phyloP scores from a whole-genome alignment of 2,797 vertebrate genomes.

The Poeciliopsis gracilis region DNA sequence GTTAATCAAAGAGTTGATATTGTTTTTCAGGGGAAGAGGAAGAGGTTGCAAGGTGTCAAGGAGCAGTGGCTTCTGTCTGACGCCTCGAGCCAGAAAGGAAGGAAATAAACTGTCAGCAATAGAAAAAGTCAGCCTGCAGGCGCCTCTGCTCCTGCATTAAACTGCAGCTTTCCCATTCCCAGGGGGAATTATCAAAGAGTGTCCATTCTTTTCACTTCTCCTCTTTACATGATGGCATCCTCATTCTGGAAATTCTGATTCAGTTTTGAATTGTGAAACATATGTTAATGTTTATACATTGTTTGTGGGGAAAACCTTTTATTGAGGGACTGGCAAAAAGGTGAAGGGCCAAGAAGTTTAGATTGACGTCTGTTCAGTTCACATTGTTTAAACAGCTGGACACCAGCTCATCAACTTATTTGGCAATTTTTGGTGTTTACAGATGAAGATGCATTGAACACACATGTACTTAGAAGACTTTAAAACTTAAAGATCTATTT shows the following conservation, averaged over 20 bases:
- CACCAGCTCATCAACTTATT: not conserved
- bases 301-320: not conserved
- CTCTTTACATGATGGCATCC: slow-evolving; percentile 27
- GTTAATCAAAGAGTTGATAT: slow-evolving; percentile 34
- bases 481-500: not conserved
- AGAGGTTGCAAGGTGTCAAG: slow-evolving; percentile 37
- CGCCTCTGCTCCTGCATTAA: slow-evolving; percentile 40
- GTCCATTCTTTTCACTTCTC: not conserved
- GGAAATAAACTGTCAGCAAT: slow-evolving; percentile 59
- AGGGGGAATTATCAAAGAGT: slow-evolving; percentile 9
- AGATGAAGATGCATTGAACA: not conserved
- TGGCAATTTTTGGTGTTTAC: not conserved
- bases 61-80: slow-evolving; percentile 11
- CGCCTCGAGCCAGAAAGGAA: slow-evolving; percentile 43
- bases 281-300: not conserved
- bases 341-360: not conserved
- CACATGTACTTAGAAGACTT: not conserved
- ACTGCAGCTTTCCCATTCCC: slow-evolving; percentile 34
- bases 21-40: not conserved
- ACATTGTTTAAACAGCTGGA: not conserved
- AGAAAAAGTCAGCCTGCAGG: slow-evolving; percentile 49
- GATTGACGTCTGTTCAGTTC: rapidly evolving
- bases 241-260: slow-evolving; percentile 7
- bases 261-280: not conserved
- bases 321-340: not conserved